Percentiles rank a stretch among this genome's conserved stretches.
These are phyloP conservation scores for Muntiacus reevesi DNA, from an alignment of 2,113 vertebrate species.

Conservation along the genomic window DNA sequence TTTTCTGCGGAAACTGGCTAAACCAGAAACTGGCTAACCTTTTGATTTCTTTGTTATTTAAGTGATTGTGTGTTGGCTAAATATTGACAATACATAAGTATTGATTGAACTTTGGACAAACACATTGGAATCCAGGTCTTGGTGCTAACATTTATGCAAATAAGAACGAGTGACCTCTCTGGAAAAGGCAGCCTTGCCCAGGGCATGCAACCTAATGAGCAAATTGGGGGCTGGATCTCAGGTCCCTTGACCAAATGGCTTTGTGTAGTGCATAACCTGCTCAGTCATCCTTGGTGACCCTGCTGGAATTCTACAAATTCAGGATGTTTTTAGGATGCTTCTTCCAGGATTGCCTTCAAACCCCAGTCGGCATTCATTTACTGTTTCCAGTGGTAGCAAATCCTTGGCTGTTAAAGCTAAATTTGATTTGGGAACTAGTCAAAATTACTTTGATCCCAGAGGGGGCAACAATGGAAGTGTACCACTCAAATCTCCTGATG, in stretches of 20 bases:
- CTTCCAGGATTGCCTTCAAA: neutral
- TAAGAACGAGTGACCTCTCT: neutral
- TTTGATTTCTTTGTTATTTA: neutral
- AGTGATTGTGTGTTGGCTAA: neutral
- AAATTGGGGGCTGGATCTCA: neutral
- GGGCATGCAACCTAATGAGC: neutral
- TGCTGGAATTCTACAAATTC: neutral
- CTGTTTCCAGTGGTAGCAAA: neutral
- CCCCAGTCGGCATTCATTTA: neutral
- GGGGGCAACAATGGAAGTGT: neutral
- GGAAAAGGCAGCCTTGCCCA: neutral
- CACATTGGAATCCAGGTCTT: neutral
- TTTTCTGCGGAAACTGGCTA: no score
- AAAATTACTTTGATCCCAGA: slow-evolving; percentile 2
- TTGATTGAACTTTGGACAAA: neutral
- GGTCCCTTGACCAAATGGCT: neutral
- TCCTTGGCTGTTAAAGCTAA: neutral
- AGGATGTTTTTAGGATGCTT: neutral
- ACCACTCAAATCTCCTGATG: neutral
- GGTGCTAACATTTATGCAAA: neutral
- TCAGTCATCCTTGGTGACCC: neutral
- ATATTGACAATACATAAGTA: neutral
- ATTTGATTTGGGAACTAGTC: neutral
- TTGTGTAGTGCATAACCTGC: neutral
- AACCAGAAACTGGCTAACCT: neutral